Percentiles rank a stretch among this genome's conserved stretches.
Conservation (phyloP, 2,797 vertebrate genomes). For the Phoxinus dragarum region DNA sequence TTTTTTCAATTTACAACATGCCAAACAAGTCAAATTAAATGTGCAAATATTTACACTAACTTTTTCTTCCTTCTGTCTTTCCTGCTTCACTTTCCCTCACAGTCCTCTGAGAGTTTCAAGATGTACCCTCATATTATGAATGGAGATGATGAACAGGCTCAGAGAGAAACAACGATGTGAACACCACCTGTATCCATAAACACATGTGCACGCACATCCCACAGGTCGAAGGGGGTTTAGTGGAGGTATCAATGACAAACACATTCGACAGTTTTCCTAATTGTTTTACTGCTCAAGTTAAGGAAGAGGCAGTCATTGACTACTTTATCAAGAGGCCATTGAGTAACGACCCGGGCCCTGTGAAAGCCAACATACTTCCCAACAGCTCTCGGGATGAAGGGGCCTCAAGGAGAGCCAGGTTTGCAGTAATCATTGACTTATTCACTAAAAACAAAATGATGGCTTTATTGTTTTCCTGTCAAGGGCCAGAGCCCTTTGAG, state of each 20-base stretch:
- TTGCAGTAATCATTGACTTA: slow-evolving; percentile 67
- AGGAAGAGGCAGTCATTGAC: slow-evolving; percentile 25
- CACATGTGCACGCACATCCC: neutral
- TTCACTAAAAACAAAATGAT: slow-evolving; percentile 58
- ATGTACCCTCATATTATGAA: neutral
- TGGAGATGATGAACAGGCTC: neutral
- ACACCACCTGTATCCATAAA: neutral
- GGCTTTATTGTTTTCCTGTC: slow-evolving; percentile 74
- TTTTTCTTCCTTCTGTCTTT: neutral
- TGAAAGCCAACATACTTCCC: slow-evolving; percentile 47
- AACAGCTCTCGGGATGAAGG: slow-evolving; percentile 43
- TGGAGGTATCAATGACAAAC: slow-evolving; percentile 38
- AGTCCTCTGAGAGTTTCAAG: neutral
- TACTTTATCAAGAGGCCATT: slow-evolving; percentile 36
- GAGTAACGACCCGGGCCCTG: slow-evolving; percentile 37
- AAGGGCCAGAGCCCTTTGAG: slow-evolving; percentile 65
- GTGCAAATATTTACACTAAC: neutral
- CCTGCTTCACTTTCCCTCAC: slow-evolving; percentile 10
- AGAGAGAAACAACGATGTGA: neutral
- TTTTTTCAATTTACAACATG: neutral
- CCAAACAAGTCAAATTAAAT: neutral
- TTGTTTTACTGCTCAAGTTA: slow-evolving; percentile 48
- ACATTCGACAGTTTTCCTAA: slow-evolving; percentile 19
- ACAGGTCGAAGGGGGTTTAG: slow-evolving; percentile 2
- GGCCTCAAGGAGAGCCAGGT: slow-evolving; percentile 57